Base-by-base conservation (phyloP, 2,888 invertebrate genomes). In the Orchesellides sinensis region DNA sequence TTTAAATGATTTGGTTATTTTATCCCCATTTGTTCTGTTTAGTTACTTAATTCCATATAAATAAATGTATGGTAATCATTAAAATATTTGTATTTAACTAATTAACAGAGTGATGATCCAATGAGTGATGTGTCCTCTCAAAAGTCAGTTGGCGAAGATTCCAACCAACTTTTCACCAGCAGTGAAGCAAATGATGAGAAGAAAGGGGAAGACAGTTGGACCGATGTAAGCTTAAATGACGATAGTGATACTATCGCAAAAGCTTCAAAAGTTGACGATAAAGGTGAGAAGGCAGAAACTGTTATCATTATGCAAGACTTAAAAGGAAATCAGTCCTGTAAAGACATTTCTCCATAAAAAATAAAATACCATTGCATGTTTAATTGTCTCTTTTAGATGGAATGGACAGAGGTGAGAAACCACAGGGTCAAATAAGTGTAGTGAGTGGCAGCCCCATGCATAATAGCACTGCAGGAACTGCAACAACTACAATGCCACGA, bases 221-320 rank as follows among this genome's bases (percentile, higher is more conserved):
- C 96, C 0, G 96, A 97, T 89, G 96, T 97, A 49, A 97, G 96
- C 90, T 91, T 97, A 66, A 96, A 97, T 89, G 96, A 97, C 89
- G 96, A 96, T 82, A 93, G 93, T 70, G 87, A 88, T 23, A 82
- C 84, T 45, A 75, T 74, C 45, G 70, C 78, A 2, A 86, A 86
- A 56, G 80, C 82, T 59, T 78, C 87, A 2, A 85, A 86, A 59
- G 70, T 84, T 2, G 89, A 88, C 6, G 88, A 89, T 19, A 87
- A 88, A 81, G 89, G 88, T 84, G 79, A 78, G 14, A 21, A 8
- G 12, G 49, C 14, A 17, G 14, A 17, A 49, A 49, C 17, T n/a
- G 40, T 35, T 35, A 35, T 35, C 12, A 35, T 35, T 10, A 35
- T 35, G 40, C 8, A 35, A 35, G 40, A 35, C 8, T 35, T 35